Conservation (phyloP, 2,888 invertebrate genomes). For the Limulus polyphemus region DNA sequence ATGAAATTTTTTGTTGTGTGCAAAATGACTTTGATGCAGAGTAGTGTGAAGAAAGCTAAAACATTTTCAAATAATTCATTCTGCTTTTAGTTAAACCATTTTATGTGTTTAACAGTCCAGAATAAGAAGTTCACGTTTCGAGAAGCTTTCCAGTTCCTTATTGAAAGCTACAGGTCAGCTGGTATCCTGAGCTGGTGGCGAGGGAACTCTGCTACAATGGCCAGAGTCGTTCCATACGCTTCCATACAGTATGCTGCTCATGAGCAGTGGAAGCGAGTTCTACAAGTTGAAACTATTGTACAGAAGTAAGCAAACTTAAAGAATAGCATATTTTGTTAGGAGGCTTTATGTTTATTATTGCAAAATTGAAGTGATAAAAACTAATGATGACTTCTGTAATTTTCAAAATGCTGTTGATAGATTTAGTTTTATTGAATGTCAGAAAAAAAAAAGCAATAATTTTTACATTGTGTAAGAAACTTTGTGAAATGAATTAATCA, state of each 20-base stretch:
- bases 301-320: constrained; percentile 15
- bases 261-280: constrained; percentile 75
- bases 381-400: too few species aligned
- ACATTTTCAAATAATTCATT: too few species aligned
- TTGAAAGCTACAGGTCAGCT: constrained; percentile 53
- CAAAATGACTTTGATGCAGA: too few species aligned
- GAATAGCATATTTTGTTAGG: constrained; percentile 2
- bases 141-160: constrained; percentile 41
- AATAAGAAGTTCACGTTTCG: constrained; percentile 38
- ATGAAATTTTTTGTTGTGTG: too few species aligned
- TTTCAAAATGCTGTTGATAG: too few species aligned
- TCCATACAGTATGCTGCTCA: constrained; percentile 95
- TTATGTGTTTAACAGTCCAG: background rate
- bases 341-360: too few species aligned
- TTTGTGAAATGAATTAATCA: too few species aligned
- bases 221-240: constrained; percentile 89
- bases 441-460: too few species aligned
- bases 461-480: too few species aligned
- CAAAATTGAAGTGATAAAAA: too few species aligned
- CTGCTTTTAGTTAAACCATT: constrained; percentile 4
- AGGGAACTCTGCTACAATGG: constrained; percentile 98
- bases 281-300: constrained; percentile 15
- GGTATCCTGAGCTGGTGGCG: constrained; percentile 82
- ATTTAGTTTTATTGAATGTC: too few species aligned
- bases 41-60: too few species aligned